phyloP scores from a whole-genome alignment of 2,888 invertebrate species.

The Chaitophorus viminalis region DNA sequence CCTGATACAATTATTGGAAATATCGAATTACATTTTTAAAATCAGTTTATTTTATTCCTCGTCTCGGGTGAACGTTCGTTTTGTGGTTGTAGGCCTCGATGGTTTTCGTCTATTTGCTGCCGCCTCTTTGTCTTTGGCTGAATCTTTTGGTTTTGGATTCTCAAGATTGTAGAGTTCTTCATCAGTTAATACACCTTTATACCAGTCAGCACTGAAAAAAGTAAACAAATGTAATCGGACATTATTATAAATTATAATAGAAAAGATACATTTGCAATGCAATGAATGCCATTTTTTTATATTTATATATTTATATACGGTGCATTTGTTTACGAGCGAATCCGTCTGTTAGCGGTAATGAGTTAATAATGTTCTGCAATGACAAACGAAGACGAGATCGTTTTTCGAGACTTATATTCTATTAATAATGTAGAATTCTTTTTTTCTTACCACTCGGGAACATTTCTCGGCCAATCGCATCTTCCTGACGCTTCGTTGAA shows the following conservation, averaged over 20 bases:
- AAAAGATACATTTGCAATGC: no score
- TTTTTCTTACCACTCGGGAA: constrained; percentile 83
- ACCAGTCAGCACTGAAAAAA: constrained; percentile 84
- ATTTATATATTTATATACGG: no score
- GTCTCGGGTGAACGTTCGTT: background rate
- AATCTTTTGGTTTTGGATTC: constrained; percentile 76
- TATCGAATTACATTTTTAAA: constrained; percentile 12
- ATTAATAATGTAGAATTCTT: constrained; percentile 34
- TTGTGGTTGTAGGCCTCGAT: constrained; percentile 37
- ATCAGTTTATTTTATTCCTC: constrained; percentile 13
- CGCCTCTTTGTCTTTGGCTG: constrained; percentile 66
- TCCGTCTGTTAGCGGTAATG: background rate
- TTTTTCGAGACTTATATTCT: constrained; percentile 22
- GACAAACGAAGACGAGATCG: background rate
- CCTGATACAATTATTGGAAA: constrained; percentile 53
- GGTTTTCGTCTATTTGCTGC: constrained; percentile 63
- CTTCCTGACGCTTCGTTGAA: constrained; percentile 82
- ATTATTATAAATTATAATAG: background rate
- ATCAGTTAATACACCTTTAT: constrained; percentile 84
- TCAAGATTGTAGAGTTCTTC: constrained; percentile 82
- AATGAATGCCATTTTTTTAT: no score
- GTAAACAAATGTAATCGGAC: background rate
- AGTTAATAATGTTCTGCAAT: constrained; percentile 4
- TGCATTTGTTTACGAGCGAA: background rate
- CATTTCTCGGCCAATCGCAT: constrained; percentile 88